Evolutionary conservation across 2,888 invertebrate species (phyloP).

Genomic region (Eupithecia subfuscata): DNA sequence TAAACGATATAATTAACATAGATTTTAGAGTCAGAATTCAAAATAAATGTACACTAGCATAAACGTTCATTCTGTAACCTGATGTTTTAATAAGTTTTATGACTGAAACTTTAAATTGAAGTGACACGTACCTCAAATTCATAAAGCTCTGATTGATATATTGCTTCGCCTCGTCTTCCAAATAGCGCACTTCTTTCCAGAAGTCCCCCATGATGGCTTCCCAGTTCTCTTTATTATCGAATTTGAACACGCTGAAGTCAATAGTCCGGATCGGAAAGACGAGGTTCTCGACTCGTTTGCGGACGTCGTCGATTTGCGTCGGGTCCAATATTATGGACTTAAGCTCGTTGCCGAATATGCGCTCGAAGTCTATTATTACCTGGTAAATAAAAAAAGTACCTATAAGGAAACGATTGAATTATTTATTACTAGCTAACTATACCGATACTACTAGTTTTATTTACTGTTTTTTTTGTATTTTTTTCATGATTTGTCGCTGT

Average conservation of each 20-base stretch:
- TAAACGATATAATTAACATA: no score
- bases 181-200: constrained; percentile 87
- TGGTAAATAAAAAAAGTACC: constrained; percentile 54
- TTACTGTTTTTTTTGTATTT: no score
- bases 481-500: no score
- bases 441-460: no score
- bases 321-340: constrained; percentile 95
- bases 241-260: constrained; percentile 92
- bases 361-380: constrained; percentile 94
- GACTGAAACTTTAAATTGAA: no score
- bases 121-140: constrained; percentile 87
- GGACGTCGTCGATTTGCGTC: constrained; percentile 92
- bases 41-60: no score
- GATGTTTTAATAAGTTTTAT: no score
- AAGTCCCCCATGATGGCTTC: constrained; percentile 91
- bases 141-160: constrained; percentile 95
- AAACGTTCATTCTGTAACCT: no score
- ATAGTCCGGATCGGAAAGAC: constrained; percentile 90
- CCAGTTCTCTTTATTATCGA: constrained; percentile 93
- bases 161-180: constrained; percentile 92
- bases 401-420: no score
- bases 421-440: no score
- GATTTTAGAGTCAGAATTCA: no score
- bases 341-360: constrained; percentile 93
- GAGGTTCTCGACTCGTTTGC: constrained; percentile 90